Conservation (phyloP, 1,140 invertebrate species). For the Drosophila kikkawai region DNA sequence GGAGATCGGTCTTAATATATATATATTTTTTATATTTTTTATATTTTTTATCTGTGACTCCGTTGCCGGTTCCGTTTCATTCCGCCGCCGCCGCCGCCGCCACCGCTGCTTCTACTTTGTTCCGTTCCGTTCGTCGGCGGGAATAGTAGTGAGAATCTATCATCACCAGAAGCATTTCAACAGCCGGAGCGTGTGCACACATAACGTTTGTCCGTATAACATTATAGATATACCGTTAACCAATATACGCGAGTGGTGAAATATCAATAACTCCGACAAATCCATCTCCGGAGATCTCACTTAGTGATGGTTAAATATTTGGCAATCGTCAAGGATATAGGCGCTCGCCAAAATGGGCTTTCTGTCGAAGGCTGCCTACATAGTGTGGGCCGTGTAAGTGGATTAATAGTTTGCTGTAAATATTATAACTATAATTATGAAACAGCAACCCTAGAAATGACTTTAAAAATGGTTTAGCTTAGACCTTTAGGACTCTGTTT, state of each 20-base stretch:
- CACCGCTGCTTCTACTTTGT: conserved; percentile 11
- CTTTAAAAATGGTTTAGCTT: not conserved
- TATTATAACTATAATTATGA: not conserved
- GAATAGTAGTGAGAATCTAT: conserved; percentile 35
- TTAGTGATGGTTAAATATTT: conserved; percentile 60
- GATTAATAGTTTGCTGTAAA: not conserved
- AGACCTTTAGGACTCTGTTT: no score
- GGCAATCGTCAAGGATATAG: conserved; percentile 42
- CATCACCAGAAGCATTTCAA: conserved; percentile 66
- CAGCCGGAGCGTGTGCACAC: conserved; percentile 46
- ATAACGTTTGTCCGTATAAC: not conserved
- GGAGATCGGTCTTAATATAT: not conserved
- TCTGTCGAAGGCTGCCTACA: conserved; percentile 89
- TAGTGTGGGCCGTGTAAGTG: conserved; percentile 91
- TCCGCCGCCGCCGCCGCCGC: conserved; percentile 5
- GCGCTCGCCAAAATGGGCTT: conserved; percentile 87
- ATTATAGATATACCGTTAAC: not conserved
- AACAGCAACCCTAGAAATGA: not conserved
- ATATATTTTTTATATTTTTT: conserved; percentile 5
- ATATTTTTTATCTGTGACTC: conserved; percentile 39
- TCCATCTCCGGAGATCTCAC: conserved; percentile 21
- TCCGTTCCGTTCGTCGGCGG: conserved; percentile 18
- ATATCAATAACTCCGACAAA: conserved; percentile 4
- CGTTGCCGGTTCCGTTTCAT: conserved; percentile 39
- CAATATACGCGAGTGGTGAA: conserved; percentile 14